Evolutionary conservation across 2,888 invertebrate species (phyloP).

Genomic region (Cyrtodaria siliqua): DNA sequence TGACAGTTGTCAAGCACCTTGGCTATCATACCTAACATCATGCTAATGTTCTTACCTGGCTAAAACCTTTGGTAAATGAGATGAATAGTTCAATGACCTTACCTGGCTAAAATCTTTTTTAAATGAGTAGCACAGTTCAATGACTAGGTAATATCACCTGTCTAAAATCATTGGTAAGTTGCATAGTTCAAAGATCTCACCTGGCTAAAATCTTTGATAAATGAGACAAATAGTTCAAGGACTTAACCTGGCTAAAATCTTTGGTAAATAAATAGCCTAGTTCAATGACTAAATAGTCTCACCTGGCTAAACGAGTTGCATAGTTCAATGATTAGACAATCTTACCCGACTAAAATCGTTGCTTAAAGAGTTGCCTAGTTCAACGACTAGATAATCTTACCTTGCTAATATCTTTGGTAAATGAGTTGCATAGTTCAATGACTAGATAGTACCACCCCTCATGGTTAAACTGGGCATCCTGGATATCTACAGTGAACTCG

Average conservation of each 20-base stretch:
- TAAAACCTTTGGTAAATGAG: neutral
- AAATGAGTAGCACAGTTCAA: too few relatives aligned
- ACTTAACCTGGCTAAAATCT: conserved; percentile 70
- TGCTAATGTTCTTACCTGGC: too few relatives aligned
- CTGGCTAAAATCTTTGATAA: conserved; percentile 68
- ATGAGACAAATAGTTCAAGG: conserved; percentile 56
- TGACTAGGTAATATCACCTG: too few relatives aligned
- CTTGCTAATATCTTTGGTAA: conserved; percentile 72
- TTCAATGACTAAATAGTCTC: too few relatives aligned
- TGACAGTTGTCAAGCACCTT: too few relatives aligned
- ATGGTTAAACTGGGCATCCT: conserved; percentile 79
- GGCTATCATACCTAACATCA: too few relatives aligned
- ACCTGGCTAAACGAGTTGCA: neutral
- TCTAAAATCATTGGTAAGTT: neutral
- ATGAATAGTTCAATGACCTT: too few relatives aligned
- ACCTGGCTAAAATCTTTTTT: too few relatives aligned
- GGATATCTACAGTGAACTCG: conserved; percentile 76
- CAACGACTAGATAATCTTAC: conserved; percentile 72
- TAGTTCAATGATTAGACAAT: too few relatives aligned
- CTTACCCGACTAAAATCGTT: conserved; percentile 61
- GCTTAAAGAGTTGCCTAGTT: conserved; percentile 58
- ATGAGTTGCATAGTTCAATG: conserved; percentile 73
- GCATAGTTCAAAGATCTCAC: too few relatives aligned
- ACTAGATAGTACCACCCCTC: conserved; percentile 77
- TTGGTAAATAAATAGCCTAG: too few relatives aligned